Conservation (phyloP, 2,797 vertebrate species). For the Eurystomus glaucurus region DNA sequence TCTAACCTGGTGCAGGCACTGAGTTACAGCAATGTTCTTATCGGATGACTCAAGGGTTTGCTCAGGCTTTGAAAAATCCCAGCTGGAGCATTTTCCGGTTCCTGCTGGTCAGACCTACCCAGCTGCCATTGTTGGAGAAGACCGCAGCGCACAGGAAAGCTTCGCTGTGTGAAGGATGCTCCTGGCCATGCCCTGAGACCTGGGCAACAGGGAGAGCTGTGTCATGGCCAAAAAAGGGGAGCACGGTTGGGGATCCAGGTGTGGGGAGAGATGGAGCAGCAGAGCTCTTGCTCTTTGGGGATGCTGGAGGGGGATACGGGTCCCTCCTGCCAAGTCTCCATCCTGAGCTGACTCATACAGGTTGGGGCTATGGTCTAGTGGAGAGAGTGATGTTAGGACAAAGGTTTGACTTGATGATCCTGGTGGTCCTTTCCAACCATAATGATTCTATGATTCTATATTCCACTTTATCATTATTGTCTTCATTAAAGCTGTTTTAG, state of each 20-base stretch:
- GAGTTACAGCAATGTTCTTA: not conserved
- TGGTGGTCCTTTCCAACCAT: too few species aligned
- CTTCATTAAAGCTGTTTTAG: too few species aligned
- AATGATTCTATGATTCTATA: too few species aligned
- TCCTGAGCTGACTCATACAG: not conserved
- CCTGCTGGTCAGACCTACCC: not conserved
- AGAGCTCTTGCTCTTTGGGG: not conserved
- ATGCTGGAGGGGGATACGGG: not conserved
- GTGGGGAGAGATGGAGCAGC: not conserved
- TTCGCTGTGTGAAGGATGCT: not conserved
- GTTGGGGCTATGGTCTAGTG: too few species aligned
- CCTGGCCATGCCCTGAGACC: not conserved
- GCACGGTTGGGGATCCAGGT: fast-evolving
- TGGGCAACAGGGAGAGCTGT: fast-evolving
- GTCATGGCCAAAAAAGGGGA: not conserved
- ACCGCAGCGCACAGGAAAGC: not conserved
- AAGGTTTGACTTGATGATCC: too few species aligned
- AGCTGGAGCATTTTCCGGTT: not conserved
- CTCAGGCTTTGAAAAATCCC: not conserved
- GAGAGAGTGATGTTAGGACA: too few species aligned
- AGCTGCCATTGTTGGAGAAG: not conserved
- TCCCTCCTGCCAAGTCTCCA: not conserved
- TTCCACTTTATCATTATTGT: too few species aligned
- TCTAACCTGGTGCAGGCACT: not conserved
- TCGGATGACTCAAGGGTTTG: not conserved